Evolutionary conservation across 2,888 invertebrate species (phyloP), one percentile per base, ranked within the genome.

Genomic region (Xestia c-nigrum): DNA sequence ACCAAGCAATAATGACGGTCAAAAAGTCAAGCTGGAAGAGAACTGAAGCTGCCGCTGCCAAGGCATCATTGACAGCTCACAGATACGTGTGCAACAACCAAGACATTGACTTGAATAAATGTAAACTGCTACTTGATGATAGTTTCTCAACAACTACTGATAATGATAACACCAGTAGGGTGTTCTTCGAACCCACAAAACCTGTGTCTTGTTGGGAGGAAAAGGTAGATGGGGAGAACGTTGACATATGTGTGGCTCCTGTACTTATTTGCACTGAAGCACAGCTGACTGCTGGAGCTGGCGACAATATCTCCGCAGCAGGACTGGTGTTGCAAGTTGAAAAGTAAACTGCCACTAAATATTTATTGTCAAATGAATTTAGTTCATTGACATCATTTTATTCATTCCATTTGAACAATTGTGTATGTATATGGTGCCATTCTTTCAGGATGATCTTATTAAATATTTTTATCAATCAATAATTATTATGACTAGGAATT

Each of bases 291-390:
- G 98, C 98, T 0, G 99, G 99, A 0, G 98, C 98, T 16, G 99
- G 99, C 0, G 99, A 99, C 92, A 99, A 98, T 91, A 98, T 99
- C 84, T 98, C 98, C 0, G 98, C 98, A n/a, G 98, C 98, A 3
- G 98, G 98, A n/a, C 94, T 99, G 24, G 98, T 97, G n/a, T 94
- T 97, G 73, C 98, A 98, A 93, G 97, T 98, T 78, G 97, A 96
- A 79, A 95, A 94, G 90, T 96, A 86, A 94, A 80, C 19, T 89
- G 64, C 14, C 52, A 70, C 19, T 21, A 84, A 89, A 61, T 43
- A 46, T 40, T 50, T 52, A 70, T 68, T 78, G 77, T 77, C 72
- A 69, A 46, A 72, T 72, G 73, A 82, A 69, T 74, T 79, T 83
- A 52, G n/a, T 76, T 78, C 72, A 82, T 67, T 83, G 65, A 69